Base-by-base conservation (phyloP, 2,113 vertebrate genomes). In the Theristicus caerulescens region DNA sequence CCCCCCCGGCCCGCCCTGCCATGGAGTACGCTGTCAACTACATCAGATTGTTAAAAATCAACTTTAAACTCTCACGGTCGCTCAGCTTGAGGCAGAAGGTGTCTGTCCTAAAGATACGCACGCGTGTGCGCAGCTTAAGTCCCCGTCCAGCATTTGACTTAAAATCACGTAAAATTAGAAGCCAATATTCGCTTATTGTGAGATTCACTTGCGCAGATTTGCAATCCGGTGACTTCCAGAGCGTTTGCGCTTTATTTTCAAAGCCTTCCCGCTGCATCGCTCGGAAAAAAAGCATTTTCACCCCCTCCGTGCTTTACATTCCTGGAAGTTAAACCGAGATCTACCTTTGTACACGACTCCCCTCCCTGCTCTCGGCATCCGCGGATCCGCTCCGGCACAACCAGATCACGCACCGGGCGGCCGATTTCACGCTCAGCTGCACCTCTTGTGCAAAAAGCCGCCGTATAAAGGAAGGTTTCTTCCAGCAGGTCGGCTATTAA, bases 151-250 rank as follows among this genome's bases (percentile, higher is more conserved):
- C 29, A 1, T 54, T 38, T 49, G 16, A 16, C 18, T 38, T 73
- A 31, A 49, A 19, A 54, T 52, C 47, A 1, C 2, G 0, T 31
- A 26, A 88, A 67, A 67, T 34, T 10, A 26, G 34, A 26, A 38
- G 26, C 10, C 4, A 32, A 17, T 11, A 1, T 19, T 47, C 4
- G 7, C 24, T 46, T 22, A 22, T 54, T 1, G 1, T 20, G 52
- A n/a, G 38, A 27, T 62, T 57, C 55, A 34, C 44, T 49, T 6
- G 2, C 6, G 3, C 14, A 14, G 20, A 34, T 40, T 65, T 32
- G 32, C 42, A 14, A 21, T 16, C 19, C 9, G 10, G 59, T 44
- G 38, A 16, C 44, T 36, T 44, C 62, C 19, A 27, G 59, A 66
- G 49, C 12, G 2, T 32, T n/a, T 22, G 25, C 8, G 10, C n/a